Evolutionary conservation across 2,888 invertebrate species (phyloP), one percentile per base, ranked within the genome.

Genomic region (Ceramica pisi): DNA sequence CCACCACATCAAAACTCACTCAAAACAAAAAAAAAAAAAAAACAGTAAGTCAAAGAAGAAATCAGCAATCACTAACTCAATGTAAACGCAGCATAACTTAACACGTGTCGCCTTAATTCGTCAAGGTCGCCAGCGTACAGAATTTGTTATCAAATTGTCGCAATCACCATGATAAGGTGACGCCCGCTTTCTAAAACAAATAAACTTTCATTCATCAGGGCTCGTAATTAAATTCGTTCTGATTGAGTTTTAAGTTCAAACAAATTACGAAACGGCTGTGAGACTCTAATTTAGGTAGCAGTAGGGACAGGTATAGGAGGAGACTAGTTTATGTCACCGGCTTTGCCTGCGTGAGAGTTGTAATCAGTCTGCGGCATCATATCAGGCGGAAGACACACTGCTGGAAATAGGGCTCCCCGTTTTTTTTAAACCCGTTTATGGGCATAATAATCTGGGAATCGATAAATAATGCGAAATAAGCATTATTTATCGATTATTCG

Each of bases 231-330:
- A 59, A 63, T 81, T 77, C 21, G n/a, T 56, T 35, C 61, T 62
- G 62, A 81, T 71, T 72, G 59, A 63, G 62, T 81, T 81, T 77
- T 81, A 69, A 65, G 35, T 69, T 61, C 38, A 81, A 75, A 44
- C 44, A 26, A 66, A 67, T 77, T 74, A 67, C 31, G 31, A 48
- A 60, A 46, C 9, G 12, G n/a, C 19, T 41, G 67, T 2, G 41
- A 9, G 21, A 19, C 16, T 53, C 23, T 63, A 35, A 55, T 51
- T 73, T 41, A 1, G 50, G 19, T 31, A n/a, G 2, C 35, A 21
- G 19, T 21, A 26, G n/a, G 16, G 14, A 46, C 38, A 38, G 26
- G 6, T 44, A 23, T 21, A 21, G 4, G 23, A 21, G 5, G 41
- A 9, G 1, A 9, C 41, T 46, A 19, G 46, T 8, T 46, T 8